Evolutionary conservation across 2,888 invertebrate species (phyloP), one percentile per base, ranked within the genome.

Genomic region (Stenodera caucasica): DNA sequence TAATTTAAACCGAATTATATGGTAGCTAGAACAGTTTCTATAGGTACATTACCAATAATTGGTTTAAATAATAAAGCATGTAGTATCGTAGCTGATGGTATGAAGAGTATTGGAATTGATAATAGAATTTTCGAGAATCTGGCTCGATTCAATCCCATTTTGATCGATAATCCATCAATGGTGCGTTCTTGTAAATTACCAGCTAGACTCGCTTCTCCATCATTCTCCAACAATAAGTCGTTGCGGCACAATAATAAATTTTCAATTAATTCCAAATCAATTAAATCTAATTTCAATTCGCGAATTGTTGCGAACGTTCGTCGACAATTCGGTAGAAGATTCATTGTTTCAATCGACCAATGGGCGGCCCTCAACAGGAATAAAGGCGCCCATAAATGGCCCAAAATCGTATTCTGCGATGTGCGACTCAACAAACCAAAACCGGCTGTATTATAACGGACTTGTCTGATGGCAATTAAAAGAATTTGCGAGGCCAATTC

Each of bases 401-500:
- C 78, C n/a, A 88, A 75, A 58, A 88, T 83, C 2, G 74, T 71
- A 67, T 87, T 84, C 70, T 87, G 87, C 29, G 86, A 84, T 0
- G 70, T 65, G 12, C 78, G 71, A 14, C 78, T 79, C 37, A 87
- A 70, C 6, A 79, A 60, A 0, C 83, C 81, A 67, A 88, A 87
- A 45, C 82, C 81, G 6, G 57, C n/a, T 26, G 81, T 80, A 67
- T 85, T 86, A n/a, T 76, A 76, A 64, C 86, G 81, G 0, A 85
- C 84, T 63, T 84, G 84, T 49, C 83, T 83, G 53, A 88, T 80
- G 2, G 85, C 81, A 0, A 85, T 78, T 11, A 88, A 76, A 50
- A 88, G 78, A 68, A 88, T 85, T 72, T 86, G 85, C 0, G 85
- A 85, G 5, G 86, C 81, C 40, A 85, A 78, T 77, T 87, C 86